phyloP scores from a whole-genome alignment of 2,888 invertebrate genomes.

The Philonicus albiceps region DNA sequence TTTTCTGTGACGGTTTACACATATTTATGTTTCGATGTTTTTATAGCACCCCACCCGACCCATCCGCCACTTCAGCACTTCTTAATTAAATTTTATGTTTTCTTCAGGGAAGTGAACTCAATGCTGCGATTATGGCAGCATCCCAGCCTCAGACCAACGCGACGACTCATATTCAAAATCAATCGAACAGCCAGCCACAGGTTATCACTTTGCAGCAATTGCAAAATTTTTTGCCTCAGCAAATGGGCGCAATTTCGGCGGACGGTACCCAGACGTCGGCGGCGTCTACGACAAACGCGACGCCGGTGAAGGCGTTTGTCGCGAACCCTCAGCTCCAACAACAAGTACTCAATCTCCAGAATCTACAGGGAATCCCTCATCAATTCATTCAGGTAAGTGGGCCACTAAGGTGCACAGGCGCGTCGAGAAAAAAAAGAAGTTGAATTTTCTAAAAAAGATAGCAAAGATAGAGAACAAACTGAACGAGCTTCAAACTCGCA shows the following conservation, averaged over 20 bases:
- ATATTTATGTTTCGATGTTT: not conserved
- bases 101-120: slow-evolving; percentile 51
- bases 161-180: slow-evolving; percentile 48
- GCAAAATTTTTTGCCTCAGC: slow-evolving; percentile 52
- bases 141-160: slow-evolving; percentile 50
- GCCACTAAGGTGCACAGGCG: not conserved
- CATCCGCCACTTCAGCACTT: not conserved
- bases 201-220: slow-evolving; percentile 52
- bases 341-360: slow-evolving; percentile 53
- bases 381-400: slow-evolving; percentile 53
- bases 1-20: not conserved
- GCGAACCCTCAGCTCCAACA: slow-evolving; percentile 52
- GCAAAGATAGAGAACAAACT: too few relatives aligned
- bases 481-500: too few relatives aligned
- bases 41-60: not conserved
- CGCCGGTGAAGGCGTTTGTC: slow-evolving; percentile 52
- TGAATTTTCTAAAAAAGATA: too few relatives aligned
- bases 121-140: slow-evolving; percentile 52
- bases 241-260: slow-evolving; percentile 49
- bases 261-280: slow-evolving; percentile 46
- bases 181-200: slow-evolving; percentile 48
- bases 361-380: slow-evolving; percentile 53
- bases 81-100: not conserved
- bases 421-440: too few relatives aligned
- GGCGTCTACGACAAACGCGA: slow-evolving; percentile 48